Evolutionary conservation across 2,888 invertebrate genomes (phyloP).

Genomic region (Chorisops tibialis): DNA sequence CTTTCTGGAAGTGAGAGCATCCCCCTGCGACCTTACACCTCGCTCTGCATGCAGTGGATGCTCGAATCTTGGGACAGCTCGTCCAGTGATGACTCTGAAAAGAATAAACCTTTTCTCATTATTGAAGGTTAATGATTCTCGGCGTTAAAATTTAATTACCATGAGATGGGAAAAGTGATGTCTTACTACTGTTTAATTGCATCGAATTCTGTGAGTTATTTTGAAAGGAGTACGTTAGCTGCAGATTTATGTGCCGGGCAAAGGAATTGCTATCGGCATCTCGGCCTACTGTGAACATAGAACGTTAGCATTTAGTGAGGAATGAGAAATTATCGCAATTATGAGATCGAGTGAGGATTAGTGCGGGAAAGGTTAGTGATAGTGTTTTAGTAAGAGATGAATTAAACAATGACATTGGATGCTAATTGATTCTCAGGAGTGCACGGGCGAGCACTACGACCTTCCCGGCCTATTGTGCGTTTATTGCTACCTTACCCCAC

Average conservation of each 20-base stretch:
- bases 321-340: constrained; percentile 34
- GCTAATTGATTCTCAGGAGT: too few species aligned
- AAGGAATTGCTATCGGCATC: constrained; percentile 69
- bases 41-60: constrained; percentile 80
- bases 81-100: constrained; percentile 78
- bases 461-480: too few species aligned
- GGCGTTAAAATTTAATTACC: constrained; percentile 49
- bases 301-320: constrained; percentile 11
- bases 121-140: constrained; percentile 26
- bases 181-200: constrained; percentile 50
- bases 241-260: constrained; percentile 82
- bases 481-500: too few species aligned
- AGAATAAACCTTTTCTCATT: constrained; percentile 35
- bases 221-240: constrained; percentile 84
- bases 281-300: constrained; percentile 58
- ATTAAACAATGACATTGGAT: too few species aligned
- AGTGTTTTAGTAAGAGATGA: too few species aligned
- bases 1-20: constrained; percentile 8
- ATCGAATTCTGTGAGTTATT: constrained; percentile 62
- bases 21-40: constrained; percentile 55
- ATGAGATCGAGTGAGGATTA: too few species aligned
- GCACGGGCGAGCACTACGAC: too few species aligned
- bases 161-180: constrained; percentile 60
- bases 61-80: constrained; percentile 85
- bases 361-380: too few species aligned